Evolutionary conservation across 2,797 vertebrate species (phyloP), one percentile per base, ranked within the genome.

Genomic region (Erpetoichthys calabaricus): DNA sequence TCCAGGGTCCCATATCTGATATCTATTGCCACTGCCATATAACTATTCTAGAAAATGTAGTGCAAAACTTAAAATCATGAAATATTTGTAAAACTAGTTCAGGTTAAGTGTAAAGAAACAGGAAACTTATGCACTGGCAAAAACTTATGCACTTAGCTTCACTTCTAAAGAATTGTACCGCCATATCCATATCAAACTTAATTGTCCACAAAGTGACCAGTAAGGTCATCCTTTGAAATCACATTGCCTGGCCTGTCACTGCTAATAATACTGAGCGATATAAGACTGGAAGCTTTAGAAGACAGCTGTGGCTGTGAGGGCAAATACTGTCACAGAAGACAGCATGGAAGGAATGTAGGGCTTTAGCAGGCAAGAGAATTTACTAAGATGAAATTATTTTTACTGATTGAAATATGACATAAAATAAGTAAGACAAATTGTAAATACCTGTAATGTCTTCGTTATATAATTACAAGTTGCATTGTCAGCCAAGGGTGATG

Each of bases 271-370:
- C 10, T 60, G 57, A 57, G 5, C 42, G 2, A 25, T 74, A 59
- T 58, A 58, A 79, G 75, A 81, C 55, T 68, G 69, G 65, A 72
- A 78, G 69, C 67, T 76, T 66, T 79, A 77, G 72, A 70, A 78
- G 80, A 73, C 64, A 68, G 72, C 67, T 72, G 60, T 67, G 41
- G 53, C 8, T 7, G 6, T 42, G 53, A 44, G 53, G 53, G 42
- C 41, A 42, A 54, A 54, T 3, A 3, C n/a, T 54, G 41, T 43
- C 53, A 42, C 25, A 25, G 25, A 25, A 25, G 25, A 25, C 25
- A 25, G 25, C 25, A 25, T 25, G 25, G 25, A 25, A 25, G 25
- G 25, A 25, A 25, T 25, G 25, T 25, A 25, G 25, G 25, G 25
- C 25, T 25, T 25, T 25, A 25, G 25, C 25, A 25, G 25, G 25